Percentiles rank a stretch among this genome's conserved stretches.
phyloP scores from a whole-genome alignment of 2,797 vertebrate genomes.

The Artibeus jamaicensis region DNA sequence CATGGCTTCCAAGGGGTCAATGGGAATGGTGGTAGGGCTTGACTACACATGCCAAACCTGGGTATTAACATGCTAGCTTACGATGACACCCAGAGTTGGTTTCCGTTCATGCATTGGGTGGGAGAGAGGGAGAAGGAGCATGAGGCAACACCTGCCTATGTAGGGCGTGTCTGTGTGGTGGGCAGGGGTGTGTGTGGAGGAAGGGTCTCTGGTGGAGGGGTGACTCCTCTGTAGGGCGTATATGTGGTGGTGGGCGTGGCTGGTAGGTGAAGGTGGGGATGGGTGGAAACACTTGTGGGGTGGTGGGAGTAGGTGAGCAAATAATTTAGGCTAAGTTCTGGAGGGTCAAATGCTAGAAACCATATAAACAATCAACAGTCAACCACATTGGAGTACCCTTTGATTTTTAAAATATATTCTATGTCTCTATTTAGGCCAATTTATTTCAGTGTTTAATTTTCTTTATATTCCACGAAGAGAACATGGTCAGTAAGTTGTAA shows the following conservation, averaged over 20 bases:
- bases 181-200: background rate
- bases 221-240: background rate
- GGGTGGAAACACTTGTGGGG: background rate
- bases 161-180: background rate
- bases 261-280: background rate
- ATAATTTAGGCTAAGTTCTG: background rate
- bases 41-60: background rate
- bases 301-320: background rate
- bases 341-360: background rate
- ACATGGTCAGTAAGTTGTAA: background rate
- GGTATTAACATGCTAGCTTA: background rate
- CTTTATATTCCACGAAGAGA: background rate
- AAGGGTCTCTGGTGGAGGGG: background rate
- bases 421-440: background rate
- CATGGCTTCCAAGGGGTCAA: background rate
- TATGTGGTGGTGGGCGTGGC: background rate
- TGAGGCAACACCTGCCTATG: accelerated
- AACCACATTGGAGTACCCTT: background rate
- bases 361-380: background rate
- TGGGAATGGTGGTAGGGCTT: background rate
- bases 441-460: slow-evolving; percentile 20
- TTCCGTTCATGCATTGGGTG: background rate
- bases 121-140: background rate
- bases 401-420: background rate
- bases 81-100: too few species aligned